These are phyloP conservation scores for Macaria notata DNA, from an alignment of 2,888 invertebrate species.

Conservation along the genomic window DNA sequence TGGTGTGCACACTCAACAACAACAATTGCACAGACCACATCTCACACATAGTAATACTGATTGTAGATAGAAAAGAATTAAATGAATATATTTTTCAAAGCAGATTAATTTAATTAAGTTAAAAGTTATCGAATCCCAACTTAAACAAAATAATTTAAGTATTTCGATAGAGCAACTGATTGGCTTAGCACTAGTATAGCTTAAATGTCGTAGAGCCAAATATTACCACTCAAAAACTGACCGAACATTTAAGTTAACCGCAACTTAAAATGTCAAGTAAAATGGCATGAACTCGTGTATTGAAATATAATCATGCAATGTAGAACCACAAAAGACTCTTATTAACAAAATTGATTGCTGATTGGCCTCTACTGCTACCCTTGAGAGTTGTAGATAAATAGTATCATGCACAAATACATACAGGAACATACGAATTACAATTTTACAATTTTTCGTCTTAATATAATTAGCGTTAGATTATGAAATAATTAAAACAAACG, in stretches of 20 bases:
- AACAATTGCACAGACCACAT: too few relatives aligned
- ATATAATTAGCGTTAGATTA: not conserved
- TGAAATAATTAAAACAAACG: too few relatives aligned
- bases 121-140: too few relatives aligned
- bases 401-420: constrained; percentile 44
- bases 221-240: not conserved
- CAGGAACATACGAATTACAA: constrained; percentile 23
- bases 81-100: too few relatives aligned
- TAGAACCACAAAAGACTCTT: constrained; percentile 28
- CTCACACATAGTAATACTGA: too few relatives aligned
- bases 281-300: not conserved
- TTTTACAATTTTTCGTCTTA: not conserved
- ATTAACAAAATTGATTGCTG: constrained; percentile 34
- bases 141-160: too few relatives aligned
- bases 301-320: constrained; percentile 16
- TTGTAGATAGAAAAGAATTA: too few relatives aligned
- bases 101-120: too few relatives aligned
- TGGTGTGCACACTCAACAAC: too few relatives aligned
- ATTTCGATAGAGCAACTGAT: too few relatives aligned
- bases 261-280: constrained; percentile 7
- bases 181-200: too few relatives aligned
- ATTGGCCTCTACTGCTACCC: constrained; percentile 40
- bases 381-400: constrained; percentile 31
- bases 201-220: not conserved
- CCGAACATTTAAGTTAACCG: not conserved